Conservation (phyloP, 2,888 invertebrate species). For the Asteroscopus sphinx region DNA sequence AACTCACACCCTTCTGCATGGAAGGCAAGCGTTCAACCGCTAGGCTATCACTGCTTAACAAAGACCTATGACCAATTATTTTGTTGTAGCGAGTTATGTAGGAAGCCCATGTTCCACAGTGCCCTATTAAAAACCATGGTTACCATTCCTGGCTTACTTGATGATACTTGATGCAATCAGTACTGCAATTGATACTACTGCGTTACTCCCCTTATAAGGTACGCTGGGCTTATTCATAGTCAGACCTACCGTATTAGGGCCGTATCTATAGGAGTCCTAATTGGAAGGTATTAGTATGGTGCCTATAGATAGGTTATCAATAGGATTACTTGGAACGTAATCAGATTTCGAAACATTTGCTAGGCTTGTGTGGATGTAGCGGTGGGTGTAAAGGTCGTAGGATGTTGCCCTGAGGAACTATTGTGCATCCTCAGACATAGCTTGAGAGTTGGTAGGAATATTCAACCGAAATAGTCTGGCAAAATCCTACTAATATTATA, state of each 20-base stretch:
- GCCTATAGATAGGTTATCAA: constrained; percentile 22
- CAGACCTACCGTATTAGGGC: constrained; percentile 11
- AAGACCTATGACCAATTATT: too few relatives aligned
- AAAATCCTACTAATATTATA: too few relatives aligned
- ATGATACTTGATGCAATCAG: constrained; percentile 13
- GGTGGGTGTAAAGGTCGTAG: constrained; percentile 12
- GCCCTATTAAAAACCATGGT: too few relatives aligned
- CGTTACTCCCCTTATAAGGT: constrained; percentile 7
- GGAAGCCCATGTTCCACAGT: too few relatives aligned
- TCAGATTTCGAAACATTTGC: constrained; percentile 20
- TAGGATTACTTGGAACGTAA: constrained; percentile 19
- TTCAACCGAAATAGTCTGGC: too few relatives aligned
- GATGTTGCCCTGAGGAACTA: constrained; percentile 26
- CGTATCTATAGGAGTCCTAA: constrained; percentile 25
- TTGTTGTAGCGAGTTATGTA: too few relatives aligned
- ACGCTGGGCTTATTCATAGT: constrained; percentile 13
- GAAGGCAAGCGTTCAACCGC: too few relatives aligned
- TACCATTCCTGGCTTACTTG: too few relatives aligned
- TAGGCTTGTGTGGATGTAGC: constrained; percentile 11
- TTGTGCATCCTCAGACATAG: constrained; percentile 13
- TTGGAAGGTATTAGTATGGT: constrained; percentile 30
- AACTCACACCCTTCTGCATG: too few relatives aligned
- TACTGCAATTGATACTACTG: constrained; percentile 9
- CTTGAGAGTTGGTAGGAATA: neutral
- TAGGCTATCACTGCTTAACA: too few relatives aligned